Conservation (phyloP, 1,140 invertebrate genomes). For the Cydia strobilella region DNA sequence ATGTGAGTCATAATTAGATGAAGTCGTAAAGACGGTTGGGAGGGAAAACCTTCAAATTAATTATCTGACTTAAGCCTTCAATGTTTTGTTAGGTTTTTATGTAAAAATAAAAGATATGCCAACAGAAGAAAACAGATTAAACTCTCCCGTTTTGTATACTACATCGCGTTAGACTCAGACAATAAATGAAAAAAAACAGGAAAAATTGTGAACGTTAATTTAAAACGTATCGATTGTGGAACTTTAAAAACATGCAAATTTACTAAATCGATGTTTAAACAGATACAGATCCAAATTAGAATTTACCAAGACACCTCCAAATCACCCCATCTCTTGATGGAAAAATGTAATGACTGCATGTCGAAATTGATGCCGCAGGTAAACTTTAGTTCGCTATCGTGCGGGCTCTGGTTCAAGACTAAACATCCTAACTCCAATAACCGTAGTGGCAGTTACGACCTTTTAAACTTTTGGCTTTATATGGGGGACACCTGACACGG, state of each 20-base stretch:
- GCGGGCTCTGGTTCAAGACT: slow-evolving; percentile 38
- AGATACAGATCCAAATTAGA: neutral
- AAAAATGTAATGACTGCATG: slow-evolving; percentile 29
- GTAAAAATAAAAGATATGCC: too few species aligned
- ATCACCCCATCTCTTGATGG: slow-evolving; percentile 4
- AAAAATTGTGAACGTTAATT: too few species aligned
- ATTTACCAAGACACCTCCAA: slow-evolving; percentile 6
- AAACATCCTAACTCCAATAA: neutral
- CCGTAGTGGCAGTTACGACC: neutral
- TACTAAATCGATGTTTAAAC: neutral
- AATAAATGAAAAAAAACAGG: too few species aligned
- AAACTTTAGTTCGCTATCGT: slow-evolving; percentile 48
- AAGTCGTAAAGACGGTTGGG: neutral
- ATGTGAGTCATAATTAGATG: slow-evolving; percentile 27
- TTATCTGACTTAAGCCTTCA: neutral
- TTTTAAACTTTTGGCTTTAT: slow-evolving; percentile 30
- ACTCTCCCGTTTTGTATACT: too few species aligned
- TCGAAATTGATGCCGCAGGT: slow-evolving; percentile 17
- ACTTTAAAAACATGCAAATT: too few species aligned
- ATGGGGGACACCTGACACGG: slow-evolving; percentile 66
- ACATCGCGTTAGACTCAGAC: too few species aligned
- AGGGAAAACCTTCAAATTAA: neutral
- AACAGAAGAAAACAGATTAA: too few species aligned
- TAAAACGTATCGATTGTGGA: too few species aligned
- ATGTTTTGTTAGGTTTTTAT: too few species aligned